Base-by-base conservation (phyloP, 2,113 vertebrate species). In the Pterocles gutturalis region DNA sequence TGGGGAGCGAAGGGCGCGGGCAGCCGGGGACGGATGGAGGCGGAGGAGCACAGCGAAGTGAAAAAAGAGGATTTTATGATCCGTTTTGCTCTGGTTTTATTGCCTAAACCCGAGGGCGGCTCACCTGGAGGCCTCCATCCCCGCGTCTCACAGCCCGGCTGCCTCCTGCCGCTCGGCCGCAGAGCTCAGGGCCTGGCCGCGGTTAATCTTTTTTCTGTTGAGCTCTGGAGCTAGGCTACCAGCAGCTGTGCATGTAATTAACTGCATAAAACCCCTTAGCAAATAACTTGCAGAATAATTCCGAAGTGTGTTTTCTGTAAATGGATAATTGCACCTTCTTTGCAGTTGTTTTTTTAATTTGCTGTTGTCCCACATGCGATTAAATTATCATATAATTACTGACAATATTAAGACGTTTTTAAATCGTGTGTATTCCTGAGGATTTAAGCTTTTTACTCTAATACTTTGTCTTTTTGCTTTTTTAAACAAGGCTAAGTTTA, bases 51-150 rank as follows among this genome's bases (percentile, higher is more conserved):
- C 49, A 1, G 36, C 7, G 11, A 17, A 28, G 29, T 2, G 62
- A 46, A 48, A 43, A 5, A 1, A 1, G 5, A 8, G 17, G 13
- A 2, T 16, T 54, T 79, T 10, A 2, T 3, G 29, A 1, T 24
- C 7, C 0, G 0, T 62, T 65, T 45, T 31, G 14, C 48, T 29
- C 2, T 34, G 7, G 3, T 45, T 4, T 17, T 54, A 5, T 11
- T 5, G 60, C 38, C 34, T 16, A 8, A 28, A 34, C 3, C 11
- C 7, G 17, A 51, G 64, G n/a, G 34, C 71, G 18, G 87, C 62
- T 49, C 34, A 6, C 24, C 22, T 17, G 2, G 18, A 6, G 2
- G 12, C 33, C n/a, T 11, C 34, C 34, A 2, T 29, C 13, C 13
- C 48, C 1, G 14, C 1, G 21, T 10, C 49, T 25, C 58, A 1